Base-by-base conservation (phyloP, 1,140 invertebrate species). In the Philaenus spumarius region DNA sequence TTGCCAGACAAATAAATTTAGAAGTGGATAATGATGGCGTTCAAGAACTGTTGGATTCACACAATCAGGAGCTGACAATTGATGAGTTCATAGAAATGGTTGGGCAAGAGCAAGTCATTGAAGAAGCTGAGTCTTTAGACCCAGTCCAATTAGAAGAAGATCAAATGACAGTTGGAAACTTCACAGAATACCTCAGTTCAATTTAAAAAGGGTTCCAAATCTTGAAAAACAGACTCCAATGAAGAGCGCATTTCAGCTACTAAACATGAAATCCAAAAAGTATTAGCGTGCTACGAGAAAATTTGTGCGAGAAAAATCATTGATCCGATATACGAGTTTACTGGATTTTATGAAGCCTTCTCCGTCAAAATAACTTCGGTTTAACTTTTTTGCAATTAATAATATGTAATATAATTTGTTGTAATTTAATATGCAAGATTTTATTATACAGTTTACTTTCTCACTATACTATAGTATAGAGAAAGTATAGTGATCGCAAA, bases 11-110 rank as follows among this genome's bases (percentile, higher is more conserved):
- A n/a, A 17, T 53, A 45, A 17, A 55, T 54, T 54, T 46, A 46
- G 58, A 54, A 60, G 51, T 60, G 50, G 45, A 60, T 55, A 37
- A 34, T 60, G 51, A 55, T 60, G 58, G 46, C 30, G 2, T 60
- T 54, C 39, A 55, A 53, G 51, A 60, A 47, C 51, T 60, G 40
- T 23, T 60, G 58, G 42, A 60, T 60, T 55, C 40, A 45, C 51
- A 60, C 17, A 60, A 55, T 54, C 40, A 60, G 50, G 5, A 54
- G 39, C 50, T 60, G 5, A 55, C 23, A 55, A 55, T 46, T 55
- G 40, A 54, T 60, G 23, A 55, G 24, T 20, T 58, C 46, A 39
- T 9, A 30, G 35, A 60, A 40, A n/a, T 40, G 39, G 4, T 6
- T 40, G 3, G 14, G 39, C 39, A 40, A 40, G 39, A 40, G 39